These are phyloP conservation scores for Mamestra configurata DNA, from an alignment of 1,140 invertebrate genomes.

Conservation along the genomic window DNA sequence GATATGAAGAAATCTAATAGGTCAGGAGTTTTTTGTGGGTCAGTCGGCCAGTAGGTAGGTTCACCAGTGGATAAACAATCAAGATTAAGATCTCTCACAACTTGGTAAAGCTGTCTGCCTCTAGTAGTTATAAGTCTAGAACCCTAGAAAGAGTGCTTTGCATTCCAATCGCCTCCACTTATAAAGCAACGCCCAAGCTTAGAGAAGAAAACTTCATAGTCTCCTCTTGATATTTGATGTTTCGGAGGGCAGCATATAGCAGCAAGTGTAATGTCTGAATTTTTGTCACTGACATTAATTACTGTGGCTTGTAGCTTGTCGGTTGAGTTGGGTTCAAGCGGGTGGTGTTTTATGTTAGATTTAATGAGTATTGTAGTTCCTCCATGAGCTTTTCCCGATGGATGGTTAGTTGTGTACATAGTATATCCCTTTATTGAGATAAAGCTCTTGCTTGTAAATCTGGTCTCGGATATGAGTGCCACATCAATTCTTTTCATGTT, in stretches of 20 bases:
- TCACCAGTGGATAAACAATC: too few relatives aligned
- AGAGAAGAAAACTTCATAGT: conserved; percentile 8
- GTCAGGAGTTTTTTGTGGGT: too few relatives aligned
- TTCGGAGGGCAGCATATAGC: conserved; percentile 23
- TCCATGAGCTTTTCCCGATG: conserved; percentile 33
- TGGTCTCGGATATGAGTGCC: neutral
- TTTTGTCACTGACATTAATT: conserved; percentile 7
- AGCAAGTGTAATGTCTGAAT: neutral
- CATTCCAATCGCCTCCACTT: conserved; percentile 39
- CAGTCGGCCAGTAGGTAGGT: too few relatives aligned
- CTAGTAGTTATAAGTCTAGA: too few relatives aligned
- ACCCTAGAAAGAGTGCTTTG: conserved; percentile 18
- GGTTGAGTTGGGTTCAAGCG: neutral
- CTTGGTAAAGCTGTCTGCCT: too few relatives aligned
- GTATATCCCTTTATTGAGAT: neutral
- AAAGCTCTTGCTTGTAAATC: neutral
- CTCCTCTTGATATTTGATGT: conserved; percentile 3
- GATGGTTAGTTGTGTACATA: conserved; percentile 28
- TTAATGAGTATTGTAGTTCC: conserved; percentile 43
- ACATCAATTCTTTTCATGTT: neutral
- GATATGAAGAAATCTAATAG: too few relatives aligned
- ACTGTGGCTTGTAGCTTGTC: conserved; percentile 14
- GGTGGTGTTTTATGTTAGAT: conserved; percentile 44
- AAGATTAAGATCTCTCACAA: too few relatives aligned
- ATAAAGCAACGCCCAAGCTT: conserved; percentile 31